These are phyloP conservation scores for Grantiella picta DNA, from an alignment of 2,113 vertebrate genomes.

Conservation along the genomic window DNA sequence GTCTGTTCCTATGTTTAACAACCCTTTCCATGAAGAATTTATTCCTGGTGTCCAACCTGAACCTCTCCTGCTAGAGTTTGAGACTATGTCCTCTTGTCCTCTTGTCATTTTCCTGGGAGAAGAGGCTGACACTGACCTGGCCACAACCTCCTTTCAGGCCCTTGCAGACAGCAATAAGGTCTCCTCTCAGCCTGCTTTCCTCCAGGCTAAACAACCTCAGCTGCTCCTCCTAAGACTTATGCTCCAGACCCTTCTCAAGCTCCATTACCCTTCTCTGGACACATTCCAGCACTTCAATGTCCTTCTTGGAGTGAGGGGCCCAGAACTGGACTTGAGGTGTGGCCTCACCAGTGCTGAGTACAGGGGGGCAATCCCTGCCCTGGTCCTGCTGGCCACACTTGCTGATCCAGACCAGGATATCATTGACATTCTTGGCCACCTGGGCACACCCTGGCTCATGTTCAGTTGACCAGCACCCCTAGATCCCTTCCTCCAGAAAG, in stretches of 20 bases:
- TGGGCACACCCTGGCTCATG: accelerated
- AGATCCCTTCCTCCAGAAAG: background rate
- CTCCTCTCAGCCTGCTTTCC: background rate
- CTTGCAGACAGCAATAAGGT: background rate
- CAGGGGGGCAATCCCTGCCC: background rate
- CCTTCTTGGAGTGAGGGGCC: background rate
- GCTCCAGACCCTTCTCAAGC: background rate
- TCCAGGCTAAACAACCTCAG: background rate
- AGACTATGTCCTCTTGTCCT: background rate
- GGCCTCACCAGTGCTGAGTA: no score
- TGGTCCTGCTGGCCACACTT: background rate
- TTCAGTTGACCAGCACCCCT: background rate
- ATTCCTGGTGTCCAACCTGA: background rate
- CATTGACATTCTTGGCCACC: background rate
- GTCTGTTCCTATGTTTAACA: background rate
- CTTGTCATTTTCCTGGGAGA: background rate
- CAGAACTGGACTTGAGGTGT: background rate
- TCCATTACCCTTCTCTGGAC: background rate
- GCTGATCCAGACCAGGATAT: background rate
- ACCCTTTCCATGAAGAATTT: background rate
- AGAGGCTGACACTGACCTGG: accelerated
- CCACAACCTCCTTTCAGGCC: no score
- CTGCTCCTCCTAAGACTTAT: background rate
- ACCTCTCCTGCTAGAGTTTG: background rate
- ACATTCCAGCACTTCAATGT: accelerated